Evolutionary conservation across 2,888 invertebrate genomes (phyloP).

Genomic region (Cataglyphis livida): DNA sequence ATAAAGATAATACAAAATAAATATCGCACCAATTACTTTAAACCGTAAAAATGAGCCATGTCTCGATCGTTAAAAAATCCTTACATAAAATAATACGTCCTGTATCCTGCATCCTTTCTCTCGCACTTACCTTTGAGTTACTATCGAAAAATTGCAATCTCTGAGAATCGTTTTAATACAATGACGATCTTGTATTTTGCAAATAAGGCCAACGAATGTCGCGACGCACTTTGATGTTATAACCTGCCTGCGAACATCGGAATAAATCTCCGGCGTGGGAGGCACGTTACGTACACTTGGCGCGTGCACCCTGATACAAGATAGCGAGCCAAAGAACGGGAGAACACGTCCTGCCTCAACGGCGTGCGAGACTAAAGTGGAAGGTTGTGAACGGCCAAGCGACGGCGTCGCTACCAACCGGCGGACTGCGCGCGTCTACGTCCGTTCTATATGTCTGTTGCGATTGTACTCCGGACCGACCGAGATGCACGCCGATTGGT

Average conservation of each 20-base stretch:
- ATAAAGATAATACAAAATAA: background rate
- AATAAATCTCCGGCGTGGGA: background rate
- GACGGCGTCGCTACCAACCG: constrained; percentile 53
- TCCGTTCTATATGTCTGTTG: constrained; percentile 30
- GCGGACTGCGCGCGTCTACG: constrained; percentile 55
- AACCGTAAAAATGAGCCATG: too few species aligned
- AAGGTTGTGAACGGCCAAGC: constrained; percentile 48
- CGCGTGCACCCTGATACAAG: background rate
- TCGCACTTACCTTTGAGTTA: background rate
- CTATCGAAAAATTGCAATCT: background rate
- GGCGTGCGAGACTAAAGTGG: constrained; percentile 69
- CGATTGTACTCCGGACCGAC: constrained; percentile 58
- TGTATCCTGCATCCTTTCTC: background rate
- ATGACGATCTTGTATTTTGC: background rate
- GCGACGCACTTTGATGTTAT: background rate
- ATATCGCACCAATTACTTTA: background rate
- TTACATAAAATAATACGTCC: too few species aligned
- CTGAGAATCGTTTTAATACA: background rate
- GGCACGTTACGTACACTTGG: background rate
- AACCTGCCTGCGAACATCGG: background rate
- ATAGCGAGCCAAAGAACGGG: background rate
- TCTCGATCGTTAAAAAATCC: background rate
- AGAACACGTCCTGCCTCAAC: constrained; percentile 65
- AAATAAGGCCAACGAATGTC: background rate
- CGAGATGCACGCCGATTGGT: constrained; percentile 46